A percentile compares a stretch with the other conserved stretches of the same genome.
phyloP scores from a whole-genome alignment of 2,888 invertebrate genomes.

The Limnephilus marmoratus region DNA sequence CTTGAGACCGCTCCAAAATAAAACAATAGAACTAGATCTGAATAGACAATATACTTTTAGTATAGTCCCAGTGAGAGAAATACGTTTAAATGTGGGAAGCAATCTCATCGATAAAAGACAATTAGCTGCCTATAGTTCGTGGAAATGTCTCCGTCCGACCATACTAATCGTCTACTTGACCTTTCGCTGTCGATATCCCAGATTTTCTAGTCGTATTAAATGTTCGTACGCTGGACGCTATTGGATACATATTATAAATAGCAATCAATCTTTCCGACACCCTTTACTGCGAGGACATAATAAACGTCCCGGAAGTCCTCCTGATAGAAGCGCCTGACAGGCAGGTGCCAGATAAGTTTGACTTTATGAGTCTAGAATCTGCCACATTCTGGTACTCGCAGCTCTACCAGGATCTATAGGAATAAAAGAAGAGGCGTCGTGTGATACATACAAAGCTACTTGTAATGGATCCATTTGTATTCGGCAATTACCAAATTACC shows the following conservation, averaged over 20 bases:
- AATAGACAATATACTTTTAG: no score
- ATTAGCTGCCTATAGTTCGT: constrained; percentile 8
- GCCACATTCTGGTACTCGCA: not conserved
- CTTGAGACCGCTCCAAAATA: no score
- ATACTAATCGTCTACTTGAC: constrained; percentile 41
- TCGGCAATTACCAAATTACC: constrained; percentile 53
- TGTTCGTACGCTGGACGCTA: constrained; percentile 8
- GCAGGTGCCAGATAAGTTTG: not conserved
- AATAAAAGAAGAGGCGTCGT: not conserved
- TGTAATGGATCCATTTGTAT: constrained; percentile 49
- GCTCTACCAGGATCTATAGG: constrained; percentile 36
- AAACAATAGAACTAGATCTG: no score
- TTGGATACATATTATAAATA: not conserved
- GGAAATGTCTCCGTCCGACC: constrained; percentile 5
- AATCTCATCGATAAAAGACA: not conserved
- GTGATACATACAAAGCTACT: not conserved
- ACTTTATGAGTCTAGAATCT: not conserved
- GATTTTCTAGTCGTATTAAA: not conserved
- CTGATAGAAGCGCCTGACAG: not conserved
- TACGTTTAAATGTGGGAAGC: not conserved
- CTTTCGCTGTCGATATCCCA: not conserved
- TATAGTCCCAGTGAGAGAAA: no score
- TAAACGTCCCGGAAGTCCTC: not conserved
- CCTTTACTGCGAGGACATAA: not conserved
- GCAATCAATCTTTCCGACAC: not conserved